A percentile compares a stretch with the other conserved stretches of the same genome.
Evolutionary conservation across 2,797 vertebrate genomes (phyloP).

Genomic region (Lithobates sylvaticus): DNA sequence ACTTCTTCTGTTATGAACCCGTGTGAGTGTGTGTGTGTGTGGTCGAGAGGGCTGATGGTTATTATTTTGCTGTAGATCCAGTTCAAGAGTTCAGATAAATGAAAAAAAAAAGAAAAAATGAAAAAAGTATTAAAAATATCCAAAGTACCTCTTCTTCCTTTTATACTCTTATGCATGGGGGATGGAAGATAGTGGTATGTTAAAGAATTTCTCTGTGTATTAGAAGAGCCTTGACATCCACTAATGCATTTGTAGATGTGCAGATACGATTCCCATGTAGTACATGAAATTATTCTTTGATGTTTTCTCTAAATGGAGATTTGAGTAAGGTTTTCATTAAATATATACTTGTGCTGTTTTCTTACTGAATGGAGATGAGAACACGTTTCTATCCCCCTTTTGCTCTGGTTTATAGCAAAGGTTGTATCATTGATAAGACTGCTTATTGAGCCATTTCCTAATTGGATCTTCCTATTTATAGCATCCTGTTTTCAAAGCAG

Average conservation of each 20-base stretch:
- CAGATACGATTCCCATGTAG: conserved; percentile 19
- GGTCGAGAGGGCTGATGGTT: too few species aligned
- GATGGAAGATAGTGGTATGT: background rate
- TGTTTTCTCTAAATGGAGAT: conserved; percentile 47
- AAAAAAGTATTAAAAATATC: background rate
- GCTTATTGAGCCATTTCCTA: background rate
- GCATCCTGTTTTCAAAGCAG: too few species aligned
- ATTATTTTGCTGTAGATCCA: background rate
- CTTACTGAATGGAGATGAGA: conserved; percentile 32
- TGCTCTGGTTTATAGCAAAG: background rate
- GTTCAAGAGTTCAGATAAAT: background rate
- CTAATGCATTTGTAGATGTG: conserved; percentile 43
- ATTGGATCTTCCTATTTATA: background rate
- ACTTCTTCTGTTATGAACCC: too few species aligned
- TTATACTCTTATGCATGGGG: background rate
- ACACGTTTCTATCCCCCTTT: background rate
- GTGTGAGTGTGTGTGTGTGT: too few species aligned
- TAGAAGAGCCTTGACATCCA: conserved; percentile 23
- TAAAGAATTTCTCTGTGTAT: background rate
- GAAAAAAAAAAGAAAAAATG: background rate
- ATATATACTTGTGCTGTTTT: conserved; percentile 47
- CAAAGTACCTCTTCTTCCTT: background rate
- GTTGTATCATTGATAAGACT: background rate
- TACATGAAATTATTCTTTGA: conserved; percentile 35
- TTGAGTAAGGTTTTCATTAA: conserved; percentile 39